Evolutionary conservation across 2,797 vertebrate species (phyloP).

Genomic region (Strix occidentalis): DNA sequence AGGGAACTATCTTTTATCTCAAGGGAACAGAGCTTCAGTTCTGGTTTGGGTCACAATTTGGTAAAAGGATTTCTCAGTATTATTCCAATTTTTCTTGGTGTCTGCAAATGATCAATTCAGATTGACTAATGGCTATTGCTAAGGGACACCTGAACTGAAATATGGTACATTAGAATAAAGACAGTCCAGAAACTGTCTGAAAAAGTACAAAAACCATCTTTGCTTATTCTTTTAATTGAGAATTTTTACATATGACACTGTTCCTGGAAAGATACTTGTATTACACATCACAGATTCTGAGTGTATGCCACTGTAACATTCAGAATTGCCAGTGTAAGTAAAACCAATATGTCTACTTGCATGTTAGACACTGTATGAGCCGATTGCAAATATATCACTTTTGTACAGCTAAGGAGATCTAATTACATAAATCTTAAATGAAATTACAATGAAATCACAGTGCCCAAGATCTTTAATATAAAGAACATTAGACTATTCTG

Average conservation of each 20-base stretch:
- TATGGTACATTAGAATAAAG: background rate
- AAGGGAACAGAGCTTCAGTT: background rate
- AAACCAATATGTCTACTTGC: background rate
- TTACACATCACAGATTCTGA: background rate
- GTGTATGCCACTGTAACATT: rapidly evolving
- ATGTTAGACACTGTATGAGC: background rate
- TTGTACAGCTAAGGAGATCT: background rate
- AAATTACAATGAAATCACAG: background rate
- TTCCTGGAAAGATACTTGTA: background rate
- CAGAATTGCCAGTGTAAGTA: background rate
- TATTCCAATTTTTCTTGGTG: background rate
- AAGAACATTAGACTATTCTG: no score
- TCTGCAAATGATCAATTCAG: background rate
- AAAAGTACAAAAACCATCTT: background rate
- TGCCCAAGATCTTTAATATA: background rate
- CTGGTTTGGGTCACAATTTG: background rate
- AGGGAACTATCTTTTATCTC: background rate
- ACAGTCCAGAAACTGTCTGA: background rate
- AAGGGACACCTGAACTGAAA: background rate
- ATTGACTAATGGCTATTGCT: background rate
- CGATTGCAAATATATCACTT: background rate
- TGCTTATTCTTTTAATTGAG: background rate
- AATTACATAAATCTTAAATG: background rate
- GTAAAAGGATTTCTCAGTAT: background rate
- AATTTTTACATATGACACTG: background rate